Base-by-base conservation (phyloP, 2,888 invertebrate species). In the Drosophila anomelani region DNA sequence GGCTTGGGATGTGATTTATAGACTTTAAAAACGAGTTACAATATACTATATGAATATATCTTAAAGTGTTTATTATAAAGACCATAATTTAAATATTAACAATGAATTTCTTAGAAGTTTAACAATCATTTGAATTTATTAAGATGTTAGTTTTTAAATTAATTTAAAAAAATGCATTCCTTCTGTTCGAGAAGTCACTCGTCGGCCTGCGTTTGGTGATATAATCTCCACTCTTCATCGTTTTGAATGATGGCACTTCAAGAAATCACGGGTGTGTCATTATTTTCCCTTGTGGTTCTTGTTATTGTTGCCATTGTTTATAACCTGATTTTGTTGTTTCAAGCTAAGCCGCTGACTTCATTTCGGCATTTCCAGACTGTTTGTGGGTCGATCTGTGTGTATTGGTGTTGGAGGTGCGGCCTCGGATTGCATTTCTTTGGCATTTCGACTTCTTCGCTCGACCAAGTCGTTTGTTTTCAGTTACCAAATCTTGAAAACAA, bases 391-490 rank as follows among this genome's bases (percentile, higher is more conserved):
- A 34, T 53, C 29, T 53, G 36, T 26, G 20, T 58, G 54, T 38
- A 51, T 53, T 20, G 41, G 39, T 51, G 56, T 51, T 49, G 61
- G 59, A 54, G 76, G 76, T 63, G 72, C 72, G 79, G 64, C 68
- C 57, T 29, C 12, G 29, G 39, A 36, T 38, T 58, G 71, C 60
- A 55, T 55, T 58, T 55, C 68, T 58, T 46, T 46, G 38, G 53
- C 57, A 43, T 53, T 74, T 75, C 58, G 29, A 34, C 43, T 20
- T 47, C 51, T 66, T 64, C 70, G 46, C 56, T 70, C 71, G 67
- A 71, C 55, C 77, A 58, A 64, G 76, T 80, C 82, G 75, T 76
- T 73, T 72, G 77, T 73, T 75, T 78, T 78, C 69, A 82, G 69
- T 74, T 76, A 79, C 70, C 64, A 75, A 76, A 75, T 49, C 75